Percentiles rank a stretch among this genome's conserved stretches.
Conservation (phyloP, 2,888 invertebrate species). For the Gasteruption jaculator region DNA sequence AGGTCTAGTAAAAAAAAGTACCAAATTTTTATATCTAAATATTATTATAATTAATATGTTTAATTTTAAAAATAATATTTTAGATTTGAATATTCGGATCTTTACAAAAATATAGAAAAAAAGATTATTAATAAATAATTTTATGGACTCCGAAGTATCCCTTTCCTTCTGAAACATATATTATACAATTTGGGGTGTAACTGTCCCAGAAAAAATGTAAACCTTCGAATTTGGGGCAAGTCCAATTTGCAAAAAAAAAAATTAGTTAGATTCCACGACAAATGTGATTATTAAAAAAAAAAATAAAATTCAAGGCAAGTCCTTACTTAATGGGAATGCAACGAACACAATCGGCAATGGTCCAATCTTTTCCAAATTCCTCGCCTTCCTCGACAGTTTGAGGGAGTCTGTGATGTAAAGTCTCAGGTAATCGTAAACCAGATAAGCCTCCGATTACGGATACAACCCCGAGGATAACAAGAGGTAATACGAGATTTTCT, state of each 20-base stretch:
- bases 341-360: slow-evolving; percentile 67
- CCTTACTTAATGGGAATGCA: slow-evolving; percentile 67
- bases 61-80: slow-evolving; percentile 6
- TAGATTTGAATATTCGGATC: too few species aligned
- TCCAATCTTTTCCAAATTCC: slow-evolving; percentile 80
- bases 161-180: too few species aligned
- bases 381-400: slow-evolving; percentile 87
- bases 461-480: slow-evolving; percentile 79
- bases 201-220: not conserved
- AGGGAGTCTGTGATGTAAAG: slow-evolving; percentile 75
- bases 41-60: slow-evolving; percentile 1
- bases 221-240: too few species aligned
- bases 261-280: too few species aligned
- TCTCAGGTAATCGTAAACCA: slow-evolving; percentile 79
- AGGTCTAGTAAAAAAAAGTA: slow-evolving; percentile 53
- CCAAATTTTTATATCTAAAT: not conserved
- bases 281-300: slow-evolving; percentile 7
- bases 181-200: too few species aligned
- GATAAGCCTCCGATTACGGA: slow-evolving; percentile 78
- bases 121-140: too few species aligned
- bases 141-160: too few species aligned
- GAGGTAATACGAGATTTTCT: slow-evolving; percentile 75
- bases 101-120: too few species aligned
- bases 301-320: not conserved
- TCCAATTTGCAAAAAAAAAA: slow-evolving; percentile 2